Evolutionary conservation across 2,888 invertebrate genomes (phyloP).

Genomic region (Coleophora deauratella): DNA sequence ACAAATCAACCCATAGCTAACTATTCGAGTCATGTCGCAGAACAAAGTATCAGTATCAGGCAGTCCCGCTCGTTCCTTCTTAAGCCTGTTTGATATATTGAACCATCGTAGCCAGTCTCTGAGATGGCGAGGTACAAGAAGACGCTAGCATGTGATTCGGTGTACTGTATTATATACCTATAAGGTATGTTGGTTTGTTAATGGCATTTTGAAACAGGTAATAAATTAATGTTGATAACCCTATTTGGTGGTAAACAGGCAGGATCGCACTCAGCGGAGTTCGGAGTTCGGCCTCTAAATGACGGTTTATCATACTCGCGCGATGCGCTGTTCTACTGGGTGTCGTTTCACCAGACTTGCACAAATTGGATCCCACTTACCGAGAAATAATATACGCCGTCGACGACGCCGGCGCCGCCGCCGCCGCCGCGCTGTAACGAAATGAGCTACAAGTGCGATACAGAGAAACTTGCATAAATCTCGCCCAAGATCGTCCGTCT

Average conservation of each 20-base stretch:
- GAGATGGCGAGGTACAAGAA: slow-evolving; percentile 58
- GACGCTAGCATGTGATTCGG: slow-evolving; percentile 39
- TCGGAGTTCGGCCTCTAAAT: slow-evolving; percentile 27
- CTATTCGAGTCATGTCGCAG: slow-evolving; percentile 50
- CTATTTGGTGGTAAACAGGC: slow-evolving; percentile 36
- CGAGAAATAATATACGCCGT: slow-evolving; percentile 26
- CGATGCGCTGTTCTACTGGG: slow-evolving; percentile 23
- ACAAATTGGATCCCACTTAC: slow-evolving; percentile 40
- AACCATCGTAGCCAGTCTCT: slow-evolving; percentile 49
- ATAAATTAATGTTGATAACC: slow-evolving; percentile 45
- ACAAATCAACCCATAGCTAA: slow-evolving; percentile 34
- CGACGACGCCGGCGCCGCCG: slow-evolving; percentile 16
- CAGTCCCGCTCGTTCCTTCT: slow-evolving; percentile 57
- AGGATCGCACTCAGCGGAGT: slow-evolving; percentile 17
- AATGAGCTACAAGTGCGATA: slow-evolving; percentile 2
- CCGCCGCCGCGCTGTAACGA: slow-evolving; percentile 18
- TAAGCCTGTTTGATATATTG: slow-evolving; percentile 70
- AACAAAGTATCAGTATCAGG: slow-evolving; percentile 42
- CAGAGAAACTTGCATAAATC: not conserved
- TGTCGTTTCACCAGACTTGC: slow-evolving; percentile 29
- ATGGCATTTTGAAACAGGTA: slow-evolving; percentile 18
- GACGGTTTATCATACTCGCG: slow-evolving; percentile 30
- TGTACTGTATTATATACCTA: slow-evolving; percentile 13
- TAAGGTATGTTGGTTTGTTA: slow-evolving; percentile 23
- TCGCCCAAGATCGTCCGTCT: not conserved